These are phyloP conservation scores for Escarpia spicata DNA, from an alignment of 2,888 invertebrate genomes.

Conservation along the genomic window DNA sequence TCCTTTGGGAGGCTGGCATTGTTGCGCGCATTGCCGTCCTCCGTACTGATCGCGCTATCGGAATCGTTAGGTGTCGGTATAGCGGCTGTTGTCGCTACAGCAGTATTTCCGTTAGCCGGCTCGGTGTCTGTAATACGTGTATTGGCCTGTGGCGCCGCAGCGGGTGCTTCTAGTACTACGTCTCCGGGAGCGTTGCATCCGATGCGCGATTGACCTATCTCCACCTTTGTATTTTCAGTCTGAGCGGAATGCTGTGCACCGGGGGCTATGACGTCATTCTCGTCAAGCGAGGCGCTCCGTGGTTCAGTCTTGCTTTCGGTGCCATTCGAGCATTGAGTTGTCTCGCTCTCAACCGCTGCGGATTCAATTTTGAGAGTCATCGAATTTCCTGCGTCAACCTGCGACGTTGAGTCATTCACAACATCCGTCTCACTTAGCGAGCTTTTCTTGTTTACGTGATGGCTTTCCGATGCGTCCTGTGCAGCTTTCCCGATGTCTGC, in stretches of 20 bases:
- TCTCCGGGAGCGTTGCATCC: not conserved
- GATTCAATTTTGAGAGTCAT: not conserved
- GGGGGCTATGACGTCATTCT: not conserved
- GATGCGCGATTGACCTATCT: not conserved
- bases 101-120: not conserved
- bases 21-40: not conserved
- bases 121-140: not conserved
- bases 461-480: not conserved
- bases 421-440: not conserved
- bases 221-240: not conserved
- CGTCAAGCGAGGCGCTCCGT: not conserved
- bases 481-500: not conserved
- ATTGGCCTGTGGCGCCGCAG: not conserved
- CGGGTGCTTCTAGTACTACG: not conserved
- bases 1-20: not conserved
- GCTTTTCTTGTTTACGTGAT: not conserved
- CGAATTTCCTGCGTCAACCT: not conserved
- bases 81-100: not conserved
- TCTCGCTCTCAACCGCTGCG: not conserved
- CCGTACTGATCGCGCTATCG: not conserved
- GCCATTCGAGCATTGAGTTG: not conserved
- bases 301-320: not conserved
- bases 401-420: not conserved
- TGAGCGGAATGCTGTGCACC: not conserved
- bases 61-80: not conserved